These are phyloP conservation scores for Oryzias sinensis DNA, from an alignment of 2,797 vertebrate species.

Conservation along the genomic window DNA sequence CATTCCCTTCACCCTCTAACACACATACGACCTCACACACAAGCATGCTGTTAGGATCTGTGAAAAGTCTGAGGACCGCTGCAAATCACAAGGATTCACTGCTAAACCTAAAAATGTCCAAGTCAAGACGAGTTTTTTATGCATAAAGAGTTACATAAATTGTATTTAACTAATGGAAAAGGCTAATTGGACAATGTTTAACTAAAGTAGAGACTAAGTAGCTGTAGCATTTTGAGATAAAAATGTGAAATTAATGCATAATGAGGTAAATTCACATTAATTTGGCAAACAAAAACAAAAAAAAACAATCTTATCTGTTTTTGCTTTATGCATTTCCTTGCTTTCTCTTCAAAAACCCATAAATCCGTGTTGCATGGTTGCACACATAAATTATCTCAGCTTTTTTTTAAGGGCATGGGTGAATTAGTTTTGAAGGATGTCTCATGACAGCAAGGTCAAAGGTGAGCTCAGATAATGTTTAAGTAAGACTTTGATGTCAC, in stretches of 20 bases:
- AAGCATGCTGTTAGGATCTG: constrained; percentile 33
- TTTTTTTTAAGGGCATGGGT: constrained; percentile 38
- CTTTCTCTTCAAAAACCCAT: no score
- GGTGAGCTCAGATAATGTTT: constrained; percentile 82
- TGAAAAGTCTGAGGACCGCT: constrained; percentile 12
- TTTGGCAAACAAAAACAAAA: no score
- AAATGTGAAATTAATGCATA: neutral
- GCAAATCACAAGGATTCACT: neutral
- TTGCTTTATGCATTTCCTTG: no score
- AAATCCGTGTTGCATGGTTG: constrained; percentile 21
- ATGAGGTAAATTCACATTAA: neutral
- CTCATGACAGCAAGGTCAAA: constrained; percentile 78
- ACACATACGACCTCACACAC: constrained; percentile 38
- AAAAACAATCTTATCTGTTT: no score
- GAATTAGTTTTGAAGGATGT: constrained; percentile 58
- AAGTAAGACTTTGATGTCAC: constrained; percentile 88
- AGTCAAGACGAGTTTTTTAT: no score
- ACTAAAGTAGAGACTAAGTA: neutral
- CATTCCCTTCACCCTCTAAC: constrained; percentile 39
- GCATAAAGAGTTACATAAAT: neutral
- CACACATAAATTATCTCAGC: constrained; percentile 38
- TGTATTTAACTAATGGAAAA: neutral
- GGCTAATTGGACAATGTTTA: neutral
- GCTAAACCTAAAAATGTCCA: neutral
- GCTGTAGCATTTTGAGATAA: neutral